Percentiles rank a stretch among this genome's conserved stretches.
Evolutionary conservation across 2,113 vertebrate species (phyloP).

Genomic region (Phrynosoma blainvillii): DNA sequence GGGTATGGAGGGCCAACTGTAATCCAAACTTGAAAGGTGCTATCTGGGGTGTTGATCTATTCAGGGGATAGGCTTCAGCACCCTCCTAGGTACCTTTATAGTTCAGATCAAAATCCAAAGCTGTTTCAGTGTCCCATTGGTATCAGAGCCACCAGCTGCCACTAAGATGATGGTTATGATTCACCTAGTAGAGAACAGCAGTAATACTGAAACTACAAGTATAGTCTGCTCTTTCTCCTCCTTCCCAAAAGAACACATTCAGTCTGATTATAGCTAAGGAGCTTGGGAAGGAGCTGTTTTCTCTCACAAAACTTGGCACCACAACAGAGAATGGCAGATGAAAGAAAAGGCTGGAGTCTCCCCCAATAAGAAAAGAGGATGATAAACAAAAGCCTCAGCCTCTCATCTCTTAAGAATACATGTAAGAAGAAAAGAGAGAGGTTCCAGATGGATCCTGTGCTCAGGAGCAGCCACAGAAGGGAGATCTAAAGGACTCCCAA

Average conservation of each 20-base stretch:
- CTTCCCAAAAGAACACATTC: background rate
- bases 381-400: background rate
- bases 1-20: too few species aligned
- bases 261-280: background rate
- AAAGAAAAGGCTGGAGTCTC: background rate
- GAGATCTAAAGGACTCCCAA: background rate
- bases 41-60: too few species aligned
- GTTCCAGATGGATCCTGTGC: constrained; percentile 14
- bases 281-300: background rate
- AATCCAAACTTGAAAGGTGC: too few species aligned
- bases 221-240: background rate
- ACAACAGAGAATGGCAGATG: constrained; percentile 1
- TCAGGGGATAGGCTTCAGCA: too few species aligned
- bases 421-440: background rate
- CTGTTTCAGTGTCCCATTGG: too few species aligned
- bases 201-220: background rate
- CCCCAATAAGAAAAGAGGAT: background rate
- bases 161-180: background rate
- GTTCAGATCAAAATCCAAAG: too few species aligned
- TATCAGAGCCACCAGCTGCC: too few species aligned
- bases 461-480: background rate
- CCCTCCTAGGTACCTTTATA: too few species aligned
- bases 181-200: background rate
- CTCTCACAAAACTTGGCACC: background rate
- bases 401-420: background rate